Base-by-base conservation (phyloP, 1,140 invertebrate genomes). In the Cherax destructor region DNA sequence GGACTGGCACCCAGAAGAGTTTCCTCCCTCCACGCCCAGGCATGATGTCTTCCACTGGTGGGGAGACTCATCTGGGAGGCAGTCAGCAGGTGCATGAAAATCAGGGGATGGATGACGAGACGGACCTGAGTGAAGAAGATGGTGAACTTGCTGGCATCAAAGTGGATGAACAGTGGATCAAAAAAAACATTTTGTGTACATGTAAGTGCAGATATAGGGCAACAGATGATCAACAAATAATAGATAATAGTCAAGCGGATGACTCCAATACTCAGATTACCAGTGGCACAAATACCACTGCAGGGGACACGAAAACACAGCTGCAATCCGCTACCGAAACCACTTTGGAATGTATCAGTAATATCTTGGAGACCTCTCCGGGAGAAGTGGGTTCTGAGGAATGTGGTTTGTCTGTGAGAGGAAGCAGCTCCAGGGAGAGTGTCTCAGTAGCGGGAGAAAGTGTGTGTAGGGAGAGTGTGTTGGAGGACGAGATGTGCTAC, bases 111-210 rank as follows among this genome's bases (percentile, higher is more conserved):
- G 77, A 21, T 10, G 86, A 10, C 3, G 50, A 69, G 18, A 61
- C 3, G 1, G 77, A n/a, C 3, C 11, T 49, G 13, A 21, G 47
- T 11, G 47, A 61, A 18, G 30, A 41, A 41, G 86, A 79, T 3
- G 24, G 9, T 10, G 78, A 9, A 4, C 41, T 11, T 52, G 59
- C 52, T 83, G 24, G 47, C 4, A 41, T 78, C 5, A 65, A 16
- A 18, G 76, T 91, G 74, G 83, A 91, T 59, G 88, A 91, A 52
- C 83, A 91, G 41, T 91, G 88, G 88, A 91, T 91, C 76, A 91
- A 91, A 52, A 91, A 91, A 76, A 91, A 91, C 76, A 91, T 91
- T 18, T 24, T 91, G 81, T 91, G 88, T 72, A 91, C 88, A 74
- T 91, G 88, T 76, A 78, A 84, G n/a, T 91, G 88, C 78, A 74